A percentile compares a stretch with the other conserved stretches of the same genome.
These are phyloP conservation scores for Limnodromus scolopaceus DNA, from an alignment of 2,797 vertebrate species.

Conservation along the genomic window DNA sequence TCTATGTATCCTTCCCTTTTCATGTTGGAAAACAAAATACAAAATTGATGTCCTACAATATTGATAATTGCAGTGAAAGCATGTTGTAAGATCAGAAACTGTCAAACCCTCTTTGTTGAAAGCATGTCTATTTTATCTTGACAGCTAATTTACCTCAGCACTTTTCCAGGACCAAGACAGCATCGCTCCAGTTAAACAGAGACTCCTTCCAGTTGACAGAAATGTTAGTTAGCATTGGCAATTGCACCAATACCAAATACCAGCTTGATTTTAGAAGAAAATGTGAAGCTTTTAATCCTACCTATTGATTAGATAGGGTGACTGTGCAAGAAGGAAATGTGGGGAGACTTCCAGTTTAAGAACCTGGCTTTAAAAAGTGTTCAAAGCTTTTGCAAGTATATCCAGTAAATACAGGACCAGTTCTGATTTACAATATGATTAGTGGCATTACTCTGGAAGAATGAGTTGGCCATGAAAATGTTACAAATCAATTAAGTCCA, in stretches of 20 bases:
- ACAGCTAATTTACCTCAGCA: neutral
- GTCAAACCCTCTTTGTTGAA: neutral
- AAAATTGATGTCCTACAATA: neutral
- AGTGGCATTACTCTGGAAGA: neutral
- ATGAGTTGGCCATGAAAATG: neutral
- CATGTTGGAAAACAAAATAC: neutral
- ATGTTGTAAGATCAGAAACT: neutral
- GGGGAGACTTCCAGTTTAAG: neutral
- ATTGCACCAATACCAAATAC: neutral
- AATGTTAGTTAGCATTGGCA: neutral
- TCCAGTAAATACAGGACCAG: neutral
- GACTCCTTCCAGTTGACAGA: neutral
- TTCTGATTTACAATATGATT: neutral
- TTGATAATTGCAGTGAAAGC: neutral
- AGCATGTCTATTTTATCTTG: neutral
- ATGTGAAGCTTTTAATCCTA: neutral
- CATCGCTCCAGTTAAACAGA: rapidly evolving
- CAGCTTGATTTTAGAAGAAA: neutral
- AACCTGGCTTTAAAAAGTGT: neutral
- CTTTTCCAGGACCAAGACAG: neutral
- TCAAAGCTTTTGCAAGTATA: neutral
- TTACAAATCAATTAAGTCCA: neutral
- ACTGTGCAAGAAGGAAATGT: neutral
- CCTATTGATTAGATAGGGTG: neutral
- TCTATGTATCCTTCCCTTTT: neutral